Evolutionary conservation across 2,797 vertebrate species (phyloP).

Genomic region (Prionace glauca): DNA sequence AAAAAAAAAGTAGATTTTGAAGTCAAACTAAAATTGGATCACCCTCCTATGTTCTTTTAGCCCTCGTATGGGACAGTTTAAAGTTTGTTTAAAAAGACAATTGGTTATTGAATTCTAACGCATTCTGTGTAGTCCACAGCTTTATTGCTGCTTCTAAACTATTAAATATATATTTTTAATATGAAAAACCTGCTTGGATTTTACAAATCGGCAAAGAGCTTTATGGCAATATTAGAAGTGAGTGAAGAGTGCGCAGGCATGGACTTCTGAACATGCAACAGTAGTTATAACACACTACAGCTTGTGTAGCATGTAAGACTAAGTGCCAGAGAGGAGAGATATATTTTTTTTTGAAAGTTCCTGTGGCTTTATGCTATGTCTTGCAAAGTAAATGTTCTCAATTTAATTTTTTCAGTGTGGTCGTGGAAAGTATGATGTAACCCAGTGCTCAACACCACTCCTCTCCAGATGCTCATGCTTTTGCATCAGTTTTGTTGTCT

Average conservation of each 20-base stretch:
- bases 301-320: conserved; percentile 36
- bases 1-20: conserved; percentile 31
- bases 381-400: conserved; percentile 36
- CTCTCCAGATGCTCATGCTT: conserved; percentile 32
- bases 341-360: conserved; percentile 27
- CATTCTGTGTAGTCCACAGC: conserved; percentile 60
- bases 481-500: not conserved
- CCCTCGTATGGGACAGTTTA: conserved; percentile 15
- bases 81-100: conserved; percentile 17
- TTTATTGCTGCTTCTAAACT: conserved; percentile 56
- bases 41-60: conserved; percentile 31
- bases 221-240: conserved; percentile 38
- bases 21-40: conserved; percentile 37
- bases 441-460: conserved; percentile 22
- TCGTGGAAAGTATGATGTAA: conserved; percentile 19
- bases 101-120: conserved; percentile 56
- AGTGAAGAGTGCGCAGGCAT: conserved; percentile 33
- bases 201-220: conserved; percentile 38
- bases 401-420: conserved; percentile 32
- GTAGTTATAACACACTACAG: conserved; percentile 38
- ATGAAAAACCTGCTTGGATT: conserved; percentile 38
- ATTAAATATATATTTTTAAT: conserved; percentile 61
- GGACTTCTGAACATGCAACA: conserved; percentile 32
- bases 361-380: conserved; percentile 36
- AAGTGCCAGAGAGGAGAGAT: conserved; percentile 25